phyloP scores from a whole-genome alignment of 2,888 invertebrate genomes.

The Oasisia sp. region DNA sequence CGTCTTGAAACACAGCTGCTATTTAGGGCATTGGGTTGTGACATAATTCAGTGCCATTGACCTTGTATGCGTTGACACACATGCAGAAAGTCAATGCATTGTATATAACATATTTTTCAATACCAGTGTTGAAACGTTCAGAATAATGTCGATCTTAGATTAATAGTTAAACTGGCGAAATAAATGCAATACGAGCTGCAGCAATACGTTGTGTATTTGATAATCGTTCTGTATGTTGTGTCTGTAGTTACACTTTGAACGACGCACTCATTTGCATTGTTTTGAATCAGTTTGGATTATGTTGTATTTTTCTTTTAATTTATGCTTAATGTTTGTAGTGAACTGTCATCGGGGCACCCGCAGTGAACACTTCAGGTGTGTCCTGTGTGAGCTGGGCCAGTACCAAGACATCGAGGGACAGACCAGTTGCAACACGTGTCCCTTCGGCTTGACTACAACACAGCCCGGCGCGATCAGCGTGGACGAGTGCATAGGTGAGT shows the following conservation, averaged over 20 bases:
- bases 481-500: not conserved
- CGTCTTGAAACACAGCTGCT: too few species aligned
- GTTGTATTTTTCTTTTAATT: not conserved
- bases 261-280: too few species aligned
- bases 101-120: not conserved
- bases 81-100: too few species aligned
- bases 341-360: not conserved
- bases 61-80: too few species aligned
- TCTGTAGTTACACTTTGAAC: not conserved
- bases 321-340: not conserved
- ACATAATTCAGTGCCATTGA: too few species aligned
- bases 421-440: not conserved
- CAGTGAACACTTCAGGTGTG: not conserved
- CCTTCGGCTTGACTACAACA: not conserved
- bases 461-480: not conserved
- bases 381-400: not conserved
- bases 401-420: not conserved
- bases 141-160: not conserved
- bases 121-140: not conserved
- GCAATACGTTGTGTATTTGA: not conserved
- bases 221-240: not conserved
- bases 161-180: not conserved
- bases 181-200: not conserved
- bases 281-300: not conserved
- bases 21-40: too few species aligned